These are phyloP conservation scores for Cepaea nemoralis DNA, from an alignment of 1,140 invertebrate genomes.

Conservation along the genomic window DNA sequence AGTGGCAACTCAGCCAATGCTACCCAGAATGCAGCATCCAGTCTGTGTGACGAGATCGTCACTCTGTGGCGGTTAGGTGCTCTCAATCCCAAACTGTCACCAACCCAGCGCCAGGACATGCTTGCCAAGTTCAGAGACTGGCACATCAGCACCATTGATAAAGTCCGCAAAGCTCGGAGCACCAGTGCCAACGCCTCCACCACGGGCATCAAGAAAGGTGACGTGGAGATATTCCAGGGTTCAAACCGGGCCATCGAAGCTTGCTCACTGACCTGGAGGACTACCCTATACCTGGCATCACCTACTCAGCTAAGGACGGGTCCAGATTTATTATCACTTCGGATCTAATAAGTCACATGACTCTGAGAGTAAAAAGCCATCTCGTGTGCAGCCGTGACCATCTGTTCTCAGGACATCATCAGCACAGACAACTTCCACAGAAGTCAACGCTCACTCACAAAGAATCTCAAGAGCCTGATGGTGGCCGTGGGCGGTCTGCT, in stretches of 20 bases:
- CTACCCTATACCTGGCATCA: conserved; percentile 83
- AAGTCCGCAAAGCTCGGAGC: conserved; percentile 74
- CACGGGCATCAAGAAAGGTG: conserved; percentile 74
- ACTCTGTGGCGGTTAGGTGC: conserved; percentile 93
- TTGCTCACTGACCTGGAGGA: conserved; percentile 95
- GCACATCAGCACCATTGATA: conserved; percentile 93
- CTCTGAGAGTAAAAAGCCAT: conserved; percentile 62
- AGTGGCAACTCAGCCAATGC: conserved; percentile 81
- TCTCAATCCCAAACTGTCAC: conserved; percentile 91
- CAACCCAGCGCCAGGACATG: conserved; percentile 83
- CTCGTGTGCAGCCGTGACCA: conserved; percentile 62
- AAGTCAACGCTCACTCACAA: conserved; percentile 58
- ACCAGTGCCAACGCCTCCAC: conserved; percentile 57
- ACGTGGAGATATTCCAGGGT: conserved; percentile 93
- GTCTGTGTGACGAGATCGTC: conserved; percentile 97
- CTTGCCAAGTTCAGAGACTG: conserved; percentile 77
- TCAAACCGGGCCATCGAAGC: conserved; percentile 97
- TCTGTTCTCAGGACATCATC: conserved; percentile 65
- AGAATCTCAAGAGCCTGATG: conserved; percentile 49
- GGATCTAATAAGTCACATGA: conserved; percentile 56
- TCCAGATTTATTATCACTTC: conserved; percentile 61
- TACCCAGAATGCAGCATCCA: conserved; percentile 81
- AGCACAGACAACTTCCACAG: conserved; percentile 63
- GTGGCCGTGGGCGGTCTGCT: conserved; percentile 25
- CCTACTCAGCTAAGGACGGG: conserved; percentile 69